phyloP scores from a whole-genome alignment of 2,797 vertebrate species.

The Phataginus tricuspis region DNA sequence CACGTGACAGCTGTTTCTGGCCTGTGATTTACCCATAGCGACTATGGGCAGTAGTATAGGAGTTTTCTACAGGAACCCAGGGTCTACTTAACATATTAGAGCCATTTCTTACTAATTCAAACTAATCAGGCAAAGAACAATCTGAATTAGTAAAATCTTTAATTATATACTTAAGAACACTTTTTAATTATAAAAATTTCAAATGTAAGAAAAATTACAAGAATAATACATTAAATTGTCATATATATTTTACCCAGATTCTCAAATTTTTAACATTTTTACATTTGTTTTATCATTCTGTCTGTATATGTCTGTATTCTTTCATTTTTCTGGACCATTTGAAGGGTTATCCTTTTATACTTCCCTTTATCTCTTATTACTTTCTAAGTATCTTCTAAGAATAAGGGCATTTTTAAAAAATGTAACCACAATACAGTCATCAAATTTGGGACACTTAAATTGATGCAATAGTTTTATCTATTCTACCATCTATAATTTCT shows the following conservation, averaged over 20 bases:
- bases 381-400: neutral
- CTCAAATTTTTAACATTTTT: neutral
- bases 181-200: neutral
- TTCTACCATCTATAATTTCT: neutral
- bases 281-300: neutral
- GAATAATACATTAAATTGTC: neutral
- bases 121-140: neutral
- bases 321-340: neutral
- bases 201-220: neutral
- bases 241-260: neutral
- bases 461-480: neutral
- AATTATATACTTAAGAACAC: neutral
- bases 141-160: constrained; percentile 17
- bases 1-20: neutral
- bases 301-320: neutral
- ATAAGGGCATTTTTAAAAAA: neutral
- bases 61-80: neutral
- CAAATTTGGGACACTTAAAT: neutral
- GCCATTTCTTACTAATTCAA: constrained; percentile 38
- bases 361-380: neutral
- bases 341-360: neutral
- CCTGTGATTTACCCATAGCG: neutral
- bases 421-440: neutral
- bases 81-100: neutral
- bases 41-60: neutral